Evolutionary conservation across 2,797 vertebrate genomes (phyloP), one percentile per base, ranked within the genome.

Genomic region (Anguilla megastoma): DNA sequence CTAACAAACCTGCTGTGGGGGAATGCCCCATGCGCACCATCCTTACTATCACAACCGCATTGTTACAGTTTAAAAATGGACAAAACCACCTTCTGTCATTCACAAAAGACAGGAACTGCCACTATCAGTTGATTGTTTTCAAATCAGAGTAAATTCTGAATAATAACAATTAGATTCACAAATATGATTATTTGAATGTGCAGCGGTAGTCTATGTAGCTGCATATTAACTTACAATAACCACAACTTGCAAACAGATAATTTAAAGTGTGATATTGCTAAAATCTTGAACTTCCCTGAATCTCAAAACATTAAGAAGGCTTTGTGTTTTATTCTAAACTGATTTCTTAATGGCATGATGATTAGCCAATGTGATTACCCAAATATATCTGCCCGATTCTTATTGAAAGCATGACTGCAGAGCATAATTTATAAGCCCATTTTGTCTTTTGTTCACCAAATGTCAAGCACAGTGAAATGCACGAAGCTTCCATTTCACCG

Each of bases 31-130:
- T 33, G 85, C 54, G 9, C 84, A 58, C 69, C 84, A 60, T 21
- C 69, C 60, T 30, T 87, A 45, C 69, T 14, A 63, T 24, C 74
- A 18, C n/a, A 18, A 82, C 84, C 5, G 33, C 84, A n/a, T 21
- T 83, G 14, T 54, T 86, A n/a, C 58, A 18, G 18, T 56, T 33
- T 58, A 85, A 85, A 71, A 85, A 27, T 21, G 33, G 84, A 30
- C 84, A 21, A 41, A 5, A 45, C n/a, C 33, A 30, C 36, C 33
- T 41, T 76, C 30, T 41, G 41, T 36, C 71, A 16, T 36, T 76
- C 71, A 76, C 71, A 76, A 41, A 33, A 76, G 10, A 3, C 30
- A 2, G 18, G 27, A 1, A 33, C 6, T 24, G 0, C 18, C 18
- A 18, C 36, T 12, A 76, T 41, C 21, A 5, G 14, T 33, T 33